Evolutionary conservation across 2,888 invertebrate species (phyloP).

Genomic region (Dinocampus coccinellae): DNA sequence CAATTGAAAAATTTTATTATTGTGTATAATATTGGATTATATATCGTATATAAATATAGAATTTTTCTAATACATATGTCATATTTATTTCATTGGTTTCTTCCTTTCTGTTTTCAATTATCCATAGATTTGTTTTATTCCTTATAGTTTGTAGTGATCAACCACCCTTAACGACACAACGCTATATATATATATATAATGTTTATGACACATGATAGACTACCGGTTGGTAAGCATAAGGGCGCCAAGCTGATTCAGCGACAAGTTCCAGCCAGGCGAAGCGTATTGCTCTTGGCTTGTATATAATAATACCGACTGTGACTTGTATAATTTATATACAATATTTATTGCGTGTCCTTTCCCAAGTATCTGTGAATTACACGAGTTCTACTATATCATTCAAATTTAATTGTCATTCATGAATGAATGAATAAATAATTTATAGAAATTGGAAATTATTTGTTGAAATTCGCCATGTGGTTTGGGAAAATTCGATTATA

Average conservation of each 20-base stretch:
- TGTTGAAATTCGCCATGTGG: background rate
- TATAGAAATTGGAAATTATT: background rate
- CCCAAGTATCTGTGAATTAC: background rate
- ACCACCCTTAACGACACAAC: slow-evolving; percentile 42
- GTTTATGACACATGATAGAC: slow-evolving; percentile 54
- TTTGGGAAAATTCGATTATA: background rate
- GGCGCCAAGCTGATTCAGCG: slow-evolving; percentile 64
- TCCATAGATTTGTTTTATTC: no score
- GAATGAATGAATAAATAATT: background rate
- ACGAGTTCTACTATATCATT: no score
- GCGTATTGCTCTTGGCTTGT: slow-evolving; percentile 48
- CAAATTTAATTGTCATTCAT: background rate
- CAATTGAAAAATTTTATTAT: no score
- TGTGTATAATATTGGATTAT: no score
- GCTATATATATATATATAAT: slow-evolving; percentile 28
- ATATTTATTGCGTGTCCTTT: background rate
- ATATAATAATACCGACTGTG: background rate
- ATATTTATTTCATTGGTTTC: slow-evolving; percentile 3
- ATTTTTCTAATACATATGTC: background rate
- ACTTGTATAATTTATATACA: background rate
- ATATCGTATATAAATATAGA: no score
- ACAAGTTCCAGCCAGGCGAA: slow-evolving; percentile 55
- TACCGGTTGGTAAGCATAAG: slow-evolving; percentile 51
- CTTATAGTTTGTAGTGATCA: slow-evolving; percentile 35
- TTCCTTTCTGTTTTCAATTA: no score